phyloP scores from a whole-genome alignment of 2,888 invertebrate species.

The Criorhina ranunculi region DNA sequence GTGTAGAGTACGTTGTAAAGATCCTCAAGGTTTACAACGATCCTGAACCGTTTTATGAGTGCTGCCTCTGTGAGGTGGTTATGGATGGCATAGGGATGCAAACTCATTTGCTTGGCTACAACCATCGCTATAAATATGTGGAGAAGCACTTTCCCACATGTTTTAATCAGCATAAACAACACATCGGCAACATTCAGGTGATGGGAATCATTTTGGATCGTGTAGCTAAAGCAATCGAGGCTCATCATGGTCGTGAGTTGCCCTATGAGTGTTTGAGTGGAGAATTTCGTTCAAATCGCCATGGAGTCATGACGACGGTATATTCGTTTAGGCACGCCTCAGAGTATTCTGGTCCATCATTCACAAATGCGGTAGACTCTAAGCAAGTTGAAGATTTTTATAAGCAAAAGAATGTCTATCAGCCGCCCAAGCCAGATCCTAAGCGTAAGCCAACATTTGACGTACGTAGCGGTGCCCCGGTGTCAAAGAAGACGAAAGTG shows the following conservation, averaged over 20 bases:
- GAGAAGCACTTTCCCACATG: conserved; percentile 87
- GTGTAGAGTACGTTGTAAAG: conserved; percentile 92
- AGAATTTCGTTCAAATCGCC: conserved; percentile 88
- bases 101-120: conserved; percentile 91
- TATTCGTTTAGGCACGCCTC: conserved; percentile 89
- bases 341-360: conserved; percentile 86
- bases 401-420: conserved; percentile 75
- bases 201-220: conserved; percentile 85
- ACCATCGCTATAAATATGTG: conserved; percentile 90
- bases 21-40: conserved; percentile 87
- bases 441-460: conserved; percentile 77
- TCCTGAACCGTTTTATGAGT: conserved; percentile 89
- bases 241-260: conserved; percentile 89
- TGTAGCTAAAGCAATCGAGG: conserved; percentile 89
- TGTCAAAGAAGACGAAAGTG: conserved; percentile 22
- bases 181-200: conserved; percentile 86
- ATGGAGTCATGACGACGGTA: conserved; percentile 87
- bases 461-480: conserved; percentile 41
- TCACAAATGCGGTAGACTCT: conserved; percentile 85
- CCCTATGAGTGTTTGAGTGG: conserved; percentile 89
- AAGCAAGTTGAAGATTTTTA: conserved; percentile 82
- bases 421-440: conserved; percentile 62
- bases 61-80: conserved; percentile 91
- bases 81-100: conserved; percentile 91
- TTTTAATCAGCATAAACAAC: conserved; percentile 87